A percentile compares a stretch with the other conserved stretches of the same genome.
Conservation (phyloP, 2,113 vertebrate species). For the Syngnathus scovelli region DNA sequence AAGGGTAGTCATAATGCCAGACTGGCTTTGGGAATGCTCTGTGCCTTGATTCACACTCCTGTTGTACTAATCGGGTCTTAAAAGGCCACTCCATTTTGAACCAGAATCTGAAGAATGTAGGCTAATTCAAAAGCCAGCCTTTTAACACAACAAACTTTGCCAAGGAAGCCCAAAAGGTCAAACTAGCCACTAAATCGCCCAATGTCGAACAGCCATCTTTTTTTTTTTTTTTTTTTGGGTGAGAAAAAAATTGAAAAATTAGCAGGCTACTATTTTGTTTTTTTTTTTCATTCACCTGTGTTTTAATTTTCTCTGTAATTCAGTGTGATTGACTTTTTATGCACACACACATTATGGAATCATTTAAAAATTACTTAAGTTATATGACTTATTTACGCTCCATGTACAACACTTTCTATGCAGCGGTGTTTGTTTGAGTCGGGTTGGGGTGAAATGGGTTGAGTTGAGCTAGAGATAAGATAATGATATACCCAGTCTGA, state of each 20-base stretch:
- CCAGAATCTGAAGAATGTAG: constrained; percentile 77
- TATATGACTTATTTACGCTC: too few species aligned
- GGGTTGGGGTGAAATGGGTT: too few species aligned
- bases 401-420: too few species aligned
- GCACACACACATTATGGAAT: too few species aligned
- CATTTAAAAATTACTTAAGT: too few species aligned
- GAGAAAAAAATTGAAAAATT: neutral
- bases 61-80: constrained; percentile 72
- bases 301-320: too few species aligned
- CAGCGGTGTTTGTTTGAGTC: too few species aligned
- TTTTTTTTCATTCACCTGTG: neutral
- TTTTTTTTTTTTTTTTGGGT: neutral
- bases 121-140: constrained; percentile 64
- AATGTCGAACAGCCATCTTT: neutral
- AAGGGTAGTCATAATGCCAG: constrained; percentile 60
- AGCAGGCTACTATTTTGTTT: neutral
- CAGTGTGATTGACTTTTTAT: too few species aligned
- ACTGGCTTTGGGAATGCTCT: constrained; percentile 62
- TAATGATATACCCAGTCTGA: too few species aligned
- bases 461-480: too few species aligned
- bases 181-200: constrained; percentile 24
- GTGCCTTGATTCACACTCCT: constrained; percentile 55
- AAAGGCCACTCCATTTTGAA: constrained; percentile 67
- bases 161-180: constrained; percentile 31
- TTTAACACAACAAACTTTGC: constrained; percentile 44